Evolutionary conservation across 2,888 invertebrate species (phyloP).

Genomic region (Smittia aterrima): DNA sequence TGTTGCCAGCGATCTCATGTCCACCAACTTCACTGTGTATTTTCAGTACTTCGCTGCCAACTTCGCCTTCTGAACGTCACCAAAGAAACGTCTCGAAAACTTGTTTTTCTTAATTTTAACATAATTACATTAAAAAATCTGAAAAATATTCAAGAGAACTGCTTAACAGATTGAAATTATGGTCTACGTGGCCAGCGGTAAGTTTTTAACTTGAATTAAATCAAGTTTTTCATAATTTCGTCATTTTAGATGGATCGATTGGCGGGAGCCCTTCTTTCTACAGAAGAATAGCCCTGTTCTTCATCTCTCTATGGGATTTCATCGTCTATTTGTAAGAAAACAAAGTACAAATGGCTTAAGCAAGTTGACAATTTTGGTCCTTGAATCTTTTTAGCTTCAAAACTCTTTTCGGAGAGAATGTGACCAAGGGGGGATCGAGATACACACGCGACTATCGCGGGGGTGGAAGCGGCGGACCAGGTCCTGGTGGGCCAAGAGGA

Average conservation of each 20-base stretch:
- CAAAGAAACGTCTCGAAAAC: no score
- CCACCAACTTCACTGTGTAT: no score
- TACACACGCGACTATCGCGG: slow-evolving; percentile 24
- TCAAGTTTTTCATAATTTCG: neutral
- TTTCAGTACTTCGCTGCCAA: no score
- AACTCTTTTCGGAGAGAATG: slow-evolving; percentile 35
- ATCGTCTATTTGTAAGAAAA: slow-evolving; percentile 23
- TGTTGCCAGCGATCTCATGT: no score
- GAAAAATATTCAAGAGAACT: no score
- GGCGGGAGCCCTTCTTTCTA: slow-evolving; percentile 10
- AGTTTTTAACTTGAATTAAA: no score
- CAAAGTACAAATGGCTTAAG: neutral
- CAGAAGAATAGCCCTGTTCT: slow-evolving; percentile 2
- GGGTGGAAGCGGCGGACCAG: slow-evolving; percentile 17
- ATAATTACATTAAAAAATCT: no score
- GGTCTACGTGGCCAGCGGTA: slow-evolving; percentile 30
- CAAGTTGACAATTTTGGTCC: neutral
- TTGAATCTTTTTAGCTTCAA: slow-evolving; percentile 24
- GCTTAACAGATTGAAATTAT: neutral
- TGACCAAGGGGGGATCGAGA: slow-evolving; percentile 21
- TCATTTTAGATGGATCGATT: slow-evolving; percentile 18
- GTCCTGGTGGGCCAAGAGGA: neutral
- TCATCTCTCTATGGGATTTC: slow-evolving; percentile 12
- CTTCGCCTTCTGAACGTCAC: no score
- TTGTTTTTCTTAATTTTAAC: no score